Evolutionary conservation across 2,797 vertebrate species (phyloP), one percentile per base, ranked within the genome.

Genomic region (Momotus momota): DNA sequence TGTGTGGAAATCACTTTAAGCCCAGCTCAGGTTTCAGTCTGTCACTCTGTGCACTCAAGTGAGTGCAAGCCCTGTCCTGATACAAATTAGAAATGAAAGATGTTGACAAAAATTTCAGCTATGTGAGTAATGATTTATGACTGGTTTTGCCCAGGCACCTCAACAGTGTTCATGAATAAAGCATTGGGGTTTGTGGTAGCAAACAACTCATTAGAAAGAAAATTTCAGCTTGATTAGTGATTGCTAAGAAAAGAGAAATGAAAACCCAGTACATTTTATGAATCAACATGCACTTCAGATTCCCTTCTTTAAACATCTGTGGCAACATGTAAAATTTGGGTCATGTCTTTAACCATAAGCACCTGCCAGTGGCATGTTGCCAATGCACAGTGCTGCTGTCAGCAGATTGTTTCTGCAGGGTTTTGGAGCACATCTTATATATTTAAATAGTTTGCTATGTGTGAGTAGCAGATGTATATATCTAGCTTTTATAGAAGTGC

Each of bases 81-180:
- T 79, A 82, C 57, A 96, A 90, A 90, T 93, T 88, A 57, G 86
- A 96, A 94, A 92, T 27, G 78, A 97, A 96, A 78, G 86, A 92
- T 92, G 85, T 73, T 94, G 88, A 96, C 93, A 93, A 88, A 74
- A 97, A 84, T 94, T 94, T 92, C 94, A 96, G 69, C 86, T 86
- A 86, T 86, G 86, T 61, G 83, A 93, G 70, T 87, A 96, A 96
- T 80, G 88, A 79, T 95, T 86, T 95, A 88, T 88, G 93, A 95
- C 90, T 65, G 35, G n/a, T 91, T 94, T 91, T 93, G 91, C 79
- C 69, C 57, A 77, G 80, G 40, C 81, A 93, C 66, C 60, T 90
- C 80, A 72, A 70, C 74, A 82, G 29, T 26, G 48, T 48, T 79
- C 3, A 7, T 52, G 51, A 90, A 89, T 88, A 94, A 94, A 84